Evolutionary conservation across 2,113 vertebrate genomes (phyloP).

Genomic region (Misgurnus anguillicaudatus): DNA sequence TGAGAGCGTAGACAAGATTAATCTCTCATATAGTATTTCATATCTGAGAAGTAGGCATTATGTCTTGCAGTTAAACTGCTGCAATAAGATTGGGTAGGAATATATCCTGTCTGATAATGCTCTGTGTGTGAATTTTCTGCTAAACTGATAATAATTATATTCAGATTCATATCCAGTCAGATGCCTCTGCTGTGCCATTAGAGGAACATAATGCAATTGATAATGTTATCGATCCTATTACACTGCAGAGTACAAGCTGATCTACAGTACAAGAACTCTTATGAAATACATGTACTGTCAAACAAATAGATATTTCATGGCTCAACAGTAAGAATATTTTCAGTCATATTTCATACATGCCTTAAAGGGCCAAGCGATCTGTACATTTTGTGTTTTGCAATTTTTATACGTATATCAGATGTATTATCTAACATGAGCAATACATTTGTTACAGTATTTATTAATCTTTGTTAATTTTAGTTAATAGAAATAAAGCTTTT

Average conservation of each 20-base stretch:
- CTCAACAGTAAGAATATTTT: no score
- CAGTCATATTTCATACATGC: no score
- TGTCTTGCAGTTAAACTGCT: slow-evolving; percentile 1
- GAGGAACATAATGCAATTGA: slow-evolving; percentile 40
- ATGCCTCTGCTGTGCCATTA: slow-evolving; percentile 13
- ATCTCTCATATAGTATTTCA: slow-evolving; percentile 17
- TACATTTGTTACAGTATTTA: no score
- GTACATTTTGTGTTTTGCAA: no score
- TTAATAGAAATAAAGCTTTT: no score
- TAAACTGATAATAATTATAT: slow-evolving; percentile 42
- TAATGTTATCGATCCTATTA: slow-evolving; percentile 45
- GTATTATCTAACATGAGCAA: no score
- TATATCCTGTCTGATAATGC: slow-evolving; percentile 36
- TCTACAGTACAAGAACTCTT: slow-evolving; percentile 26
- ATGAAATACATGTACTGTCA: neutral
- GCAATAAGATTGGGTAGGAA: slow-evolving; percentile 30
- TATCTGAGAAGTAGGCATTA: neutral
- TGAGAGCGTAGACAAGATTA: neutral
- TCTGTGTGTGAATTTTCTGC: slow-evolving; percentile 25
- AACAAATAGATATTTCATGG: no score
- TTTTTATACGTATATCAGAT: no score
- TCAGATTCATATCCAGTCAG: slow-evolving; percentile 42
- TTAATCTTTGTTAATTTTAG: no score
- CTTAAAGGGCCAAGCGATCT: no score
- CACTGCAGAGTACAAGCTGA: neutral